A percentile compares a stretch with the other conserved stretches of the same genome.
Conservation (phyloP, 2,113 vertebrate species). For the Megaceryle maxima region DNA sequence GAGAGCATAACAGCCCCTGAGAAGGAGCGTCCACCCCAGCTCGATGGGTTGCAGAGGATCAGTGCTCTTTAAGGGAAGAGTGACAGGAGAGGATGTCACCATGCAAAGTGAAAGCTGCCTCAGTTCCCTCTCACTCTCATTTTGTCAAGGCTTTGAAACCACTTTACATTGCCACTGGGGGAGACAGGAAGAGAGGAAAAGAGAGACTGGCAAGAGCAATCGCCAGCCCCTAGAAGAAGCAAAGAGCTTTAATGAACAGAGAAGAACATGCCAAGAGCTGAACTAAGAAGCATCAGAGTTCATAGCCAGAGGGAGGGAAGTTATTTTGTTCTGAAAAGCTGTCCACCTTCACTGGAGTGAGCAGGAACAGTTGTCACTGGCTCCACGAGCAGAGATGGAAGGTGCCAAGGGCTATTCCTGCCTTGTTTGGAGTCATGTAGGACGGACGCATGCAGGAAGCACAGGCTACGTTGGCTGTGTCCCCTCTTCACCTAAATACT, state of each 20-base stretch:
- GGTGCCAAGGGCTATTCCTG: background rate
- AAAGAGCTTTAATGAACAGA: background rate
- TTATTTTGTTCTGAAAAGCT: slow-evolving; percentile 12
- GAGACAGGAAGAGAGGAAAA: background rate
- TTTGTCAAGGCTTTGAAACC: background rate
- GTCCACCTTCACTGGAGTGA: background rate
- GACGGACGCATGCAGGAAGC: background rate
- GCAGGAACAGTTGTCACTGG: background rate
- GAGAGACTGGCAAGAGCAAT: background rate
- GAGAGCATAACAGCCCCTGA: background rate
- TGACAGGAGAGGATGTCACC: slow-evolving; percentile 1
- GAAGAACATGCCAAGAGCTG: background rate
- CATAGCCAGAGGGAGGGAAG: background rate
- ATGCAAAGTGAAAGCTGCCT: background rate
- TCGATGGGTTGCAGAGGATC: background rate
- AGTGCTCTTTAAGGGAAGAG: background rate
- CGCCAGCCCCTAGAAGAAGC: background rate
- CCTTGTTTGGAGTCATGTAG: background rate
- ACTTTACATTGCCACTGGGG: background rate
- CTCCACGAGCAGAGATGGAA: background rate
- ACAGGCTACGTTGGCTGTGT: background rate
- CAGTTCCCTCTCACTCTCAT: background rate
- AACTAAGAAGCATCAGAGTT: background rate
- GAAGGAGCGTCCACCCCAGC: background rate
- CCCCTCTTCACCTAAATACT: background rate